Conservation (phyloP, 2,888 invertebrate genomes). For the Mycalesis mineus region DNA sequence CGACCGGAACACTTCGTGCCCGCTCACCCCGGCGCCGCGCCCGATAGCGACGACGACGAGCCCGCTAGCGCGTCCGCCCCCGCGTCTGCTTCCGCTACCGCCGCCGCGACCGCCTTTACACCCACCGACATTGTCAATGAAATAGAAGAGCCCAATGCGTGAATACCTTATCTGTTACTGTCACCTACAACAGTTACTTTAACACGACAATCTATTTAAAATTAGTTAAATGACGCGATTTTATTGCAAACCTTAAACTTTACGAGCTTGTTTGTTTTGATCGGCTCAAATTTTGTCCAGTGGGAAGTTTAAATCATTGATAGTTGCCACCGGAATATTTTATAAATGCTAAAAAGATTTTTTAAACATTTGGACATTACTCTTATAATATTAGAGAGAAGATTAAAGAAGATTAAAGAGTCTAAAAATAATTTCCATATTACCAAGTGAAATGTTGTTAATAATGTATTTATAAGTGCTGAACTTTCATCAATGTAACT, state of each 20-base stretch:
- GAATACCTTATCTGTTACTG: neutral
- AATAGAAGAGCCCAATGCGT: slow-evolving; percentile 45
- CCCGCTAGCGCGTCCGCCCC: slow-evolving; percentile 49
- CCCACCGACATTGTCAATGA: slow-evolving; percentile 77
- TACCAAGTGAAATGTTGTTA: too few species aligned
- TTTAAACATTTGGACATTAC: too few species aligned
- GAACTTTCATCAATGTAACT: neutral
- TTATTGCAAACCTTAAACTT: too few species aligned
- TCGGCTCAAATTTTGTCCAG: too few species aligned
- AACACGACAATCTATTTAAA: neutral
- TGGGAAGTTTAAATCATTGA: too few species aligned
- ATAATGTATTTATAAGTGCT: neutral
- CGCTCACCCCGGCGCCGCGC: slow-evolving; percentile 83
- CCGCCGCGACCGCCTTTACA: slow-evolving; percentile 39
- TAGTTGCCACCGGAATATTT: too few species aligned
- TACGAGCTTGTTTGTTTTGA: too few species aligned
- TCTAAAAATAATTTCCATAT: too few species aligned
- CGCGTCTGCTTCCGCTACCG: slow-evolving; percentile 74
- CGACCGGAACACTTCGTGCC: slow-evolving; percentile 79
- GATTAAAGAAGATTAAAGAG: too few species aligned
- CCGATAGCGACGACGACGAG: slow-evolving; percentile 80
- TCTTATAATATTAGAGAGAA: too few species aligned
- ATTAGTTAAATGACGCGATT: too few species aligned
- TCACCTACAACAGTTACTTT: neutral
- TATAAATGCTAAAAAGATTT: too few species aligned